Percentiles rank a stretch among this genome's conserved stretches.
These are phyloP conservation scores for Trachymyrmex cornetzi DNA, from an alignment of 1,140 invertebrate species.

Conservation along the genomic window DNA sequence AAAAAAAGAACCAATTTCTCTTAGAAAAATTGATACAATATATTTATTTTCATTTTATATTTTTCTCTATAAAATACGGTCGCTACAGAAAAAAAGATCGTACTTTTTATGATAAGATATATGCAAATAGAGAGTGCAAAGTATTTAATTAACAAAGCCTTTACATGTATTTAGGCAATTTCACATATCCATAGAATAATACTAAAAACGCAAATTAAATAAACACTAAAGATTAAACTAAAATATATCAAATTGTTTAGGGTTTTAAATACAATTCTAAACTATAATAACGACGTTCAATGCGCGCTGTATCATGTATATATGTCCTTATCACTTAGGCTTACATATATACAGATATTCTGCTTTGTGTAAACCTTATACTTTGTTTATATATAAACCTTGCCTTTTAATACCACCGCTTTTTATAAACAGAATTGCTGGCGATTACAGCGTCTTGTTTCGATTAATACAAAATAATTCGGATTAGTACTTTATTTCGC, in stretches of 20 bases:
- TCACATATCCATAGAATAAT: conserved; percentile 32
- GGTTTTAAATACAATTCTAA: conserved; percentile 41
- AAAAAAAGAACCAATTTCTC: background rate
- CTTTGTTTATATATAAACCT: background rate
- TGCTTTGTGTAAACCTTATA: conserved; percentile 12
- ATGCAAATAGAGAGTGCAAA: conserved; percentile 24
- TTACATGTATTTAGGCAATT: conserved; percentile 27
- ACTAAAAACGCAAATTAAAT: conserved; percentile 39
- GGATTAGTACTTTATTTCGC: conserved; percentile 20
- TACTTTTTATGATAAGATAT: background rate
- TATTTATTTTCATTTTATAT: background rate
- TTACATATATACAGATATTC: conserved; percentile 20
- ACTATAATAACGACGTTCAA: conserved; percentile 25
- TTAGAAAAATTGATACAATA: background rate
- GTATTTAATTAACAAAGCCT: conserved; percentile 51
- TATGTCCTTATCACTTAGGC: background rate
- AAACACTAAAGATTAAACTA: conserved; percentile 26
- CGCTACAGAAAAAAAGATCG: background rate
- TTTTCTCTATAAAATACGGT: conserved; percentile 4
- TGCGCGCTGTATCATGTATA: conserved; percentile 9
- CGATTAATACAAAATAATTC: background rate
- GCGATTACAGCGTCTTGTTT: background rate
- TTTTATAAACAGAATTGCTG: background rate
- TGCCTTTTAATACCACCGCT: conserved; percentile 10
- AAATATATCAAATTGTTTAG: conserved; percentile 26